Base-by-base conservation (phyloP, 2,113 vertebrate species). In the Stercorarius parasiticus region DNA sequence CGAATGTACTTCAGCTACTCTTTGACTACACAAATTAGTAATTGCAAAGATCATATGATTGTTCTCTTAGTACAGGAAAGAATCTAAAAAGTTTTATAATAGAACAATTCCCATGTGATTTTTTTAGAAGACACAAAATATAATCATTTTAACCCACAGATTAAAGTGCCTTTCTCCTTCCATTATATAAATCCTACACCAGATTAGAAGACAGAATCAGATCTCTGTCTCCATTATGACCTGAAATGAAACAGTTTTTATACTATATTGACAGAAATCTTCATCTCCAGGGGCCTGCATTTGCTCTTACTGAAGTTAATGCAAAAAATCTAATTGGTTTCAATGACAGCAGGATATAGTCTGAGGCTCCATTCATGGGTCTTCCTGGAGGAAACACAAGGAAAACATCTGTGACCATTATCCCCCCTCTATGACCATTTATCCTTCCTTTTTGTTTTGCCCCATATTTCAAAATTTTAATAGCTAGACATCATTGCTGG, bases 181-280 rank as follows among this genome's bases (percentile, higher is more conserved):
- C 83, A 92, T 95, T 94, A 88, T 26, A 94, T n/a, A 95, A 95
- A 96, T 72, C 43, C 86, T 92, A 84, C 69, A 83, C 80, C 72
- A 84, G 86, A 95, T 90, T 95, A 93, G 64, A 89, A 92, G 88
- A 95, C 61, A 80, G 73, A 87, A 84, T 81, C 66, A 38, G 88
- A 70, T 88, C 55, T 73, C 67, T 93, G 69, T 92, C 93, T 94
- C 64, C 76, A 88, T 83, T 96, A 94, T 7, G 55, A 77, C 56
- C 80, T 87, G 85, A 94, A 97, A 95, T 70, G 49, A 95, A 95
- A 94, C 82, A 80, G 74, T 26, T 94, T 96, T 92, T 92, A 74
- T 83, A 59, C 92, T 67, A 77, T 90, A 95, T 91, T 97, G 97
- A 95, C 96, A 97, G 94, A 95, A 95, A 86, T 93, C 87, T 95